Percentiles rank a stretch among this genome's conserved stretches.
phyloP scores from a whole-genome alignment of 2,888 invertebrate genomes.

The Lomographa bimaculata region DNA sequence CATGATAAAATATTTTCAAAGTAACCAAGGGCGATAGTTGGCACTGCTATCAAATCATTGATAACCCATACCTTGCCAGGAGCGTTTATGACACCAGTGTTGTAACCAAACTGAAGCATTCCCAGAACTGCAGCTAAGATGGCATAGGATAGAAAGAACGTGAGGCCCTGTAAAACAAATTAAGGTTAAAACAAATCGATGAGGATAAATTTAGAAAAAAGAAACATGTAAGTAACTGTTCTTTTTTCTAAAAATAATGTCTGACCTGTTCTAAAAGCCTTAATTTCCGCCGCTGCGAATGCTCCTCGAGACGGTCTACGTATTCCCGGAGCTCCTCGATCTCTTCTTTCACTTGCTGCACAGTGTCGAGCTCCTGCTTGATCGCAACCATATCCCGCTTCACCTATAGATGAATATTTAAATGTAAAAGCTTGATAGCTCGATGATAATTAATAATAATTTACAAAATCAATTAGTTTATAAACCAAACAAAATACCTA shows the following conservation, averaged over 20 bases:
- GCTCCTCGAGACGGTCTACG: conserved; percentile 95
- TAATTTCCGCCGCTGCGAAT: conserved; percentile 94
- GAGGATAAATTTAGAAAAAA: neutral
- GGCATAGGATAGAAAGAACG: conserved; percentile 96
- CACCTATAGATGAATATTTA: conserved; percentile 80
- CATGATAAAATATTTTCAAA: no score
- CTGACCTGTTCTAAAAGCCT: conserved; percentile 95
- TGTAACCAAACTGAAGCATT: conserved; percentile 98
- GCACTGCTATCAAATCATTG: no score
- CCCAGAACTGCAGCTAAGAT: conserved; percentile 97
- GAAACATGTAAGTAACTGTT: no score
- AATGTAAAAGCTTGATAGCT: no score
- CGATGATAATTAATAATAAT: no score
- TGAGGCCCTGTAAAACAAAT: conserved; percentile 90
- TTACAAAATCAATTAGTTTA: no score
- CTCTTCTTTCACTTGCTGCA: conserved; percentile 97
- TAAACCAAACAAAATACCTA: no score
- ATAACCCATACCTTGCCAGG: conserved; percentile 88
- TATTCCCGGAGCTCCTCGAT: conserved; percentile 96
- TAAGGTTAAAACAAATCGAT: conserved; percentile 2
- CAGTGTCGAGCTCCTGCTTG: conserved; percentile 96
- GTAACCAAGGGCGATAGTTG: no score
- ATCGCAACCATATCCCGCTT: conserved; percentile 98
- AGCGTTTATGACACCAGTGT: conserved; percentile 98
- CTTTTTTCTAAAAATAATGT: no score